Base-by-base conservation (phyloP, 2,888 invertebrate species). In the Galerucella pusilla region DNA sequence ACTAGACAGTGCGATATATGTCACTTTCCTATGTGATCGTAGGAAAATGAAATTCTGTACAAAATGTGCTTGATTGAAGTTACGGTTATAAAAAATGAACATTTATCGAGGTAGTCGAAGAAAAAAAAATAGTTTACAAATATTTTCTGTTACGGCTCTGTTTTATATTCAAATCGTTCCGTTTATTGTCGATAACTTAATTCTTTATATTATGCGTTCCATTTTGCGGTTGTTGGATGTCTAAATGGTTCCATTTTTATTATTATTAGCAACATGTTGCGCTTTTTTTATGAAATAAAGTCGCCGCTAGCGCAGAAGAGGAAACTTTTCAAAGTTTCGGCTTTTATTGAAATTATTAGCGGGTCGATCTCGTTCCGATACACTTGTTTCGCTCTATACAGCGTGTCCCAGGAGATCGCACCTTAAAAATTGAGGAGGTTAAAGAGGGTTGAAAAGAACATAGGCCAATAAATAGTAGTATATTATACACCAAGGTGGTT, bases 221-320 rank as follows among this genome's bases (percentile, higher is more conserved):
- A n/a, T 46, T 49, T 68, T 57, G 46, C 49, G n/a, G 59, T 35
- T 59, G 68, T 59, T 20, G 16, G 46, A 68, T 59, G 42, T 59
- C 42, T 68, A 28, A 68, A 54, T 57, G 25, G 68, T 54, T n/a
- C 25, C 28, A 49, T 20, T 68, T 46, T 69, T 61, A 42, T 46
- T 46, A 20, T 60, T 60, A 69, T 69, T 69, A 49, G 28, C 69
- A 16, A 69, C 69, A 46, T 69, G 69, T 69, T 69, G 69, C 69
- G 59, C 49, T 46, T 61, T 61, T 42, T 20, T 25, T 60, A 54
- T 54, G 61, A 69, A 49, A 46, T 14, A 20, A 28, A 35, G 25
- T n/a, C 25, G 68, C 60, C 60, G 42, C 45, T 35, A n/a, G 35
- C 28, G 57, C 10, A 57, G 20, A 20, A 0, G 57, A 57, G 11